Evolutionary conservation across 2,113 vertebrate species (phyloP), one percentile per base, ranked within the genome.

Genomic region (Anolis sagrei): DNA sequence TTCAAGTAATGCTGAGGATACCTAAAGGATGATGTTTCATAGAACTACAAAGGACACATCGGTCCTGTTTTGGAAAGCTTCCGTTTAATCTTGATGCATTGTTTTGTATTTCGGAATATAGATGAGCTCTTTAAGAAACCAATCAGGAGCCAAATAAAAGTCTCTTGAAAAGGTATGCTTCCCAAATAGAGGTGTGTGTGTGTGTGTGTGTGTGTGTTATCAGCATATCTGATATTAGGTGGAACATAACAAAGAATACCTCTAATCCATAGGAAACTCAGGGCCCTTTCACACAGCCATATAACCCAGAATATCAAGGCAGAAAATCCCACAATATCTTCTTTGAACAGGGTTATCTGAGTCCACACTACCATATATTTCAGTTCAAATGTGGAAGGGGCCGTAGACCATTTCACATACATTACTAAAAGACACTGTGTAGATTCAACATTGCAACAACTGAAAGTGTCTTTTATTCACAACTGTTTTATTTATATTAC

Each of bases 91-190:
- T 36, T 58, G 62, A 81, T 86, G 25, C 16, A 9, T 1, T 83
- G 1, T 84, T 78, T 75, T 51, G 0, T 58, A 58, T 32, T 68
- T 51, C 79, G 51, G 48, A 76, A n/a, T 16, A 61, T 5, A n/a
- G 1, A 66, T 4, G 81, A 78, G 0, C 1, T 77, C 0, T 0
- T 81, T 72, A 74, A n/a, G 4, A 87, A 87, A 76, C 32, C 10
- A 81, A n/a, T 78, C 4, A 49, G 36, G 80, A 77, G n/a, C 0
- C 69, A n/a, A 76, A 36, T 0, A 18, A 66, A 82, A 62, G 3
- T 54, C 49, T 34, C n/a, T 36, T n/a, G 0, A 48, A 68, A 76
- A 23, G 0, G 0, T 9, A 4, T 23, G 5, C 7, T 5, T 11
- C 77, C 6, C 49, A 81, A 76, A 72, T n/a, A n/a, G n/a, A n/a